phyloP scores from a whole-genome alignment of 2,888 invertebrate species.

The Eupithecia tripunctaria region DNA sequence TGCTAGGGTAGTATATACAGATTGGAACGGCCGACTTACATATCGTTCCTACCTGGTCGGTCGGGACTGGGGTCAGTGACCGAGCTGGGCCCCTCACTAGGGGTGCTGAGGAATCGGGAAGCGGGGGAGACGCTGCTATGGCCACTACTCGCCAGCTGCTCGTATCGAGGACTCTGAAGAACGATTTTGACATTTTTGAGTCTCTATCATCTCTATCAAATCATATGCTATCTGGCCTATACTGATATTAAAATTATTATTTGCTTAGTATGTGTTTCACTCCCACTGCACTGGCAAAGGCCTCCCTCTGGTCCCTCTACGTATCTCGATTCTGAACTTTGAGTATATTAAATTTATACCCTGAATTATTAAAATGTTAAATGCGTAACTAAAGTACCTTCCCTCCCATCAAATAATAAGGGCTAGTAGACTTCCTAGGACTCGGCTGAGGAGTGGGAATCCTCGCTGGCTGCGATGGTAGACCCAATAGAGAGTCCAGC shows the following conservation, averaged over 20 bases:
- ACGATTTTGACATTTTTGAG: slow-evolving; percentile 10
- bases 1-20: slow-evolving; percentile 52
- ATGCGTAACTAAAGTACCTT: slow-evolving; percentile 63
- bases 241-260: not conserved
- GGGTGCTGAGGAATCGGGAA: slow-evolving; percentile 73
- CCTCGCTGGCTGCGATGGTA: slow-evolving; percentile 89
- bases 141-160: slow-evolving; percentile 79
- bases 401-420: slow-evolving; percentile 78
- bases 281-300: not conserved
- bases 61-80: slow-evolving; percentile 77
- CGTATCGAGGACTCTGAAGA: slow-evolving; percentile 78
- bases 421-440: slow-evolving; percentile 78
- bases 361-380: not conserved
- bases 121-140: slow-evolving; percentile 78
- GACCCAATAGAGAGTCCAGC: slow-evolving; percentile 94
- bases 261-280: not conserved
- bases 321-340: not conserved
- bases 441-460: slow-evolving; percentile 88
- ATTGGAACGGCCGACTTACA: slow-evolving; percentile 84
- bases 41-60: slow-evolving; percentile 84
- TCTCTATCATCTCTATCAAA: not conserved
- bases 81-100: slow-evolving; percentile 75
- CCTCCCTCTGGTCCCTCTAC: not conserved
- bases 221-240: not conserved
- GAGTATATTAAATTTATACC: not conserved